Base-by-base conservation (phyloP, 2,888 invertebrate species). In the Drosophila recens region DNA sequence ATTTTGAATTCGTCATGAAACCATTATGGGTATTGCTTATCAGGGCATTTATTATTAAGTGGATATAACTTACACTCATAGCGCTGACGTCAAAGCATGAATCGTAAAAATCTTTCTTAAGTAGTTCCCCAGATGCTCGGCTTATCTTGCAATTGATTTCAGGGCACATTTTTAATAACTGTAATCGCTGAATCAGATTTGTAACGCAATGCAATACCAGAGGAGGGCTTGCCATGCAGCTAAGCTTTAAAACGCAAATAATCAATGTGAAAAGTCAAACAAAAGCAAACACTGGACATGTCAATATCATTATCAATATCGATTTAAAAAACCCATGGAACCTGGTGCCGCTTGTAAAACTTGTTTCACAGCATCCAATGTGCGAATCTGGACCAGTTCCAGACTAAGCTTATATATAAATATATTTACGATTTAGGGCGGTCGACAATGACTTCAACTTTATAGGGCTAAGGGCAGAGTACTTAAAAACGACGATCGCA, bases 321-420 rank as follows among this genome's bases (percentile, higher is more conserved):
- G 49, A 61, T 67, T 46, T 49, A 66, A 68, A 61, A 68, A 71
- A 58, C 49, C 56, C 49, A n/a, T 30, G 40, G 42, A 67, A 86
- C 72, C 71, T 61, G 72, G 75, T 74, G 63, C 42, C 68, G 68
- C 84, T 71, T 64, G 89, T 64, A 56, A 40, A 87, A 84, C 84
- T 75, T 51, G 84, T 85, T 85, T 71, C 49, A 5, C 49, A 27
- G 15, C 45, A 23, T 6, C 15, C 23, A 46, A 52, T 36, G 34
- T 67, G 38, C 56, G 34, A 54, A 73, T 48, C 51, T 76, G 34
- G 64, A 68, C 65, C 79, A 67, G 79, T 51, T 27, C 42, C 38
- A 40, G 43, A 8, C 30, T n/a, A 53, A 23, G n/a, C 15, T 23
- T 54, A n/a, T 23, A n/a, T 46, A 23, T 23, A 57, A 23, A 30